Conservation (phyloP, 2,113 vertebrate species). For the Micronisus gabar region DNA sequence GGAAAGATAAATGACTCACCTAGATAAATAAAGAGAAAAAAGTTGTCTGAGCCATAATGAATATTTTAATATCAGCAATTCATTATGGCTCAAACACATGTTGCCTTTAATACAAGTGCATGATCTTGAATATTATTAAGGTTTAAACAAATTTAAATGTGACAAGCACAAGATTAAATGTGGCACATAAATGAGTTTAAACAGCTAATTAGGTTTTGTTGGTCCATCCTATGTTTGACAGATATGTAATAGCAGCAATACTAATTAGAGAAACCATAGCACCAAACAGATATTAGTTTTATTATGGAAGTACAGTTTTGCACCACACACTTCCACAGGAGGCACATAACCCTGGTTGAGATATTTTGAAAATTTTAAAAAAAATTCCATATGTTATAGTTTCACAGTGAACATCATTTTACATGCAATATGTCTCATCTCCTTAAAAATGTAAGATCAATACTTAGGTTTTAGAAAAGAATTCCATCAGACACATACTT, state of each 20-base stretch:
- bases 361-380: neutral
- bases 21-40: slow-evolving; percentile 54
- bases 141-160: slow-evolving; percentile 69
- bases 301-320: neutral
- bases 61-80: slow-evolving; percentile 64
- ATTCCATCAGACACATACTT: neutral
- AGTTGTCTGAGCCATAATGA: slow-evolving; percentile 40
- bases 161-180: slow-evolving; percentile 67
- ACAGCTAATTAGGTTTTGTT: slow-evolving; percentile 66
- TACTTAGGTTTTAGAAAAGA: neutral
- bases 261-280: slow-evolving; percentile 26
- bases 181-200: slow-evolving; percentile 61
- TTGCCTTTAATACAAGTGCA: slow-evolving; percentile 64
- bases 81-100: slow-evolving; percentile 53
- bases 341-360: neutral
- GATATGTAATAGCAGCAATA: slow-evolving; percentile 23
- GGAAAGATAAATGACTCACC: slow-evolving; percentile 53
- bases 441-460: neutral
- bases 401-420: rapidly evolving
- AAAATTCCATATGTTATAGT: neutral
- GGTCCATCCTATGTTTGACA: slow-evolving; percentile 44
- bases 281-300: neutral
- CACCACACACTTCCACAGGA: neutral
- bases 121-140: slow-evolving; percentile 73
- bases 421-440: neutral